A percentile compares a stretch with the other conserved stretches of the same genome.
Conservation (phyloP, 2,888 invertebrate species). For the Andricus quercusramuli region DNA sequence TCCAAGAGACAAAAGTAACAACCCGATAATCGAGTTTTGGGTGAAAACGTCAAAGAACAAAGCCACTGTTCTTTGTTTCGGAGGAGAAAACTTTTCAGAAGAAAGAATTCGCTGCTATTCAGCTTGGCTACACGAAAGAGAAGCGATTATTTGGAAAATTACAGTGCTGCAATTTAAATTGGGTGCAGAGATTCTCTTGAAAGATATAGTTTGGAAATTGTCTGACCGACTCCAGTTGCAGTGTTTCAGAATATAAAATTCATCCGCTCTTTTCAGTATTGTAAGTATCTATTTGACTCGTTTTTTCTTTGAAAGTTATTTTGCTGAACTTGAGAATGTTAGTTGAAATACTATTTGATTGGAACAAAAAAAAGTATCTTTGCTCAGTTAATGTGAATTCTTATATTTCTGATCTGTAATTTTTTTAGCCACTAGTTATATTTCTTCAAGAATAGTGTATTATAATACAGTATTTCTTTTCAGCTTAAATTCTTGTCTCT, state of each 20-base stretch:
- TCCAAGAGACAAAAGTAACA: background rate
- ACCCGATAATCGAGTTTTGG: conserved; percentile 21
- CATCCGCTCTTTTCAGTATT: background rate
- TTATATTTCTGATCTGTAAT: background rate
- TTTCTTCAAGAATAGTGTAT: background rate
- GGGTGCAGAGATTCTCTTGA: too few species aligned
- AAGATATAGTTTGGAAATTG: background rate
- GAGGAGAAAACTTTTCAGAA: background rate
- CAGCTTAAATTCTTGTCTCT: background rate
- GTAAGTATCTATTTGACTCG: background rate
- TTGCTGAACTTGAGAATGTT: too few species aligned
- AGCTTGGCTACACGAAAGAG: background rate
- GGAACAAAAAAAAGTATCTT: background rate
- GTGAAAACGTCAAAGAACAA: conserved; percentile 2
- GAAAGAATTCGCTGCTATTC: background rate
- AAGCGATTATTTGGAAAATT: conserved; percentile 14
- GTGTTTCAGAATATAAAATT: background rate
- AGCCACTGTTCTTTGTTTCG: background rate
- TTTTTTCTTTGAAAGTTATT: background rate
- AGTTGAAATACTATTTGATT: too few species aligned
- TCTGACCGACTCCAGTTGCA: background rate
- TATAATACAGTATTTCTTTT: background rate
- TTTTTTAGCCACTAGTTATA: background rate
- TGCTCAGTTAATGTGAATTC: background rate
- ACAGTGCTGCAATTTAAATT: background rate